phyloP scores from a whole-genome alignment of 2,113 vertebrate species.

The Cavia aperea region DNA sequence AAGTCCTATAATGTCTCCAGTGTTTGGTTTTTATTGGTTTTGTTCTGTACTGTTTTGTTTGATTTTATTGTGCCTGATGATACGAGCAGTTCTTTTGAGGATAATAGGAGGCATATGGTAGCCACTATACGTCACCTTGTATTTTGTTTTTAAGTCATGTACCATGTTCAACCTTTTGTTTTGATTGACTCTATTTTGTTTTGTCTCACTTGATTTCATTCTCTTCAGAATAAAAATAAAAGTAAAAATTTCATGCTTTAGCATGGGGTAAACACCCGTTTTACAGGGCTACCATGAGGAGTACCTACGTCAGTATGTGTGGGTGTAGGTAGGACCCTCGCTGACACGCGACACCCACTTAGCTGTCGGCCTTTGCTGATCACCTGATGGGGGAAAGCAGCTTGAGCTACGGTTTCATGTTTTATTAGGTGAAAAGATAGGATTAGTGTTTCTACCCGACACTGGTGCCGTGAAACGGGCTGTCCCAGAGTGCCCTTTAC shows the following conservation, averaged over 20 bases:
- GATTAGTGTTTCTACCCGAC: background rate
- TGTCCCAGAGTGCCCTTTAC: background rate
- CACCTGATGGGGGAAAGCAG: background rate
- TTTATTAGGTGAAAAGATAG: background rate
- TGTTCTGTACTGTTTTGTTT: too few species aligned
- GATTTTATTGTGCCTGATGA: too few species aligned
- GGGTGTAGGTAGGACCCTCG: background rate
- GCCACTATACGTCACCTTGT: too few species aligned
- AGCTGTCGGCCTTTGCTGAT: background rate
- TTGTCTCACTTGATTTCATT: too few species aligned
- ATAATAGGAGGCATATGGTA: too few species aligned
- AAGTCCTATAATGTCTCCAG: too few species aligned
- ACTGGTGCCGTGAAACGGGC: background rate
- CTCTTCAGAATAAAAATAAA: background rate
- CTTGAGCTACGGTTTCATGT: background rate
- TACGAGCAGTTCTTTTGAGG: too few species aligned
- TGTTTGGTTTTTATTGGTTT: too few species aligned
- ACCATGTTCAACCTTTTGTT: too few species aligned
- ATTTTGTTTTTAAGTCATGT: too few species aligned
- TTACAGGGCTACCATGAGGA: background rate
- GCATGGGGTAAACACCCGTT: background rate
- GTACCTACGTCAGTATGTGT: background rate
- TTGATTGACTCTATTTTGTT: too few species aligned
- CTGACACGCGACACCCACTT: background rate
- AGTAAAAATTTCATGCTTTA: background rate